These are phyloP conservation scores for Amorpha juglandis DNA, from an alignment of 2,888 invertebrate genomes.

Conservation along the genomic window DNA sequence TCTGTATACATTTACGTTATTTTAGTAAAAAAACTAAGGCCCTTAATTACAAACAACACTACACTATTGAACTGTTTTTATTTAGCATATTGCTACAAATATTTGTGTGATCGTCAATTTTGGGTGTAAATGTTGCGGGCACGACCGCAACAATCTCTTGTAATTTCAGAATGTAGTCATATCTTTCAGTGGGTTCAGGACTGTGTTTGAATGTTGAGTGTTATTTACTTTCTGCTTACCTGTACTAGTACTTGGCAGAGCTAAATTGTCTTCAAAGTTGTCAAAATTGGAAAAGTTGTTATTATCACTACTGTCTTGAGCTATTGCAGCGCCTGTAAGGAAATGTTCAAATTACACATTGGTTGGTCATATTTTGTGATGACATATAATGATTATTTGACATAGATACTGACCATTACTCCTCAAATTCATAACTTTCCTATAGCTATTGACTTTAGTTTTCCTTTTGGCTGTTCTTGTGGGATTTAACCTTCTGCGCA, in stretches of 20 bases:
- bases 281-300: slow-evolving; percentile 60
- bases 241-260: slow-evolving; percentile 87
- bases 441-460: slow-evolving; percentile 71
- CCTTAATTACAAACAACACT: no score
- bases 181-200: no score
- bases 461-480: slow-evolving; percentile 73
- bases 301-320: slow-evolving; percentile 66
- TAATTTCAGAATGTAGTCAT: no score
- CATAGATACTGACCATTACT: slow-evolving; percentile 61
- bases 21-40: no score
- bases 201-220: no score
- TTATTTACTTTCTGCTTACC: slow-evolving; percentile 54
- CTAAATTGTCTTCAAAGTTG: slow-evolving; percentile 76
- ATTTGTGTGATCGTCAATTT: no score
- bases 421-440: slow-evolving; percentile 67
- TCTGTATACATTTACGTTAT: neutral
- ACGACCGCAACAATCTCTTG: no score
- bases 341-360: neutral
- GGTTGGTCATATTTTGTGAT: slow-evolving; percentile 31
- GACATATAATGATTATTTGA: neutral
- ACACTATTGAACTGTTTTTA: no score
- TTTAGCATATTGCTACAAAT: no score
- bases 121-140: no score
- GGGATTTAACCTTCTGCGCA: slow-evolving; percentile 71
- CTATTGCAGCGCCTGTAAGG: slow-evolving; percentile 56